Conservation (phyloP, 2,113 vertebrate species). For the Dicrurus megarhynchus region DNA sequence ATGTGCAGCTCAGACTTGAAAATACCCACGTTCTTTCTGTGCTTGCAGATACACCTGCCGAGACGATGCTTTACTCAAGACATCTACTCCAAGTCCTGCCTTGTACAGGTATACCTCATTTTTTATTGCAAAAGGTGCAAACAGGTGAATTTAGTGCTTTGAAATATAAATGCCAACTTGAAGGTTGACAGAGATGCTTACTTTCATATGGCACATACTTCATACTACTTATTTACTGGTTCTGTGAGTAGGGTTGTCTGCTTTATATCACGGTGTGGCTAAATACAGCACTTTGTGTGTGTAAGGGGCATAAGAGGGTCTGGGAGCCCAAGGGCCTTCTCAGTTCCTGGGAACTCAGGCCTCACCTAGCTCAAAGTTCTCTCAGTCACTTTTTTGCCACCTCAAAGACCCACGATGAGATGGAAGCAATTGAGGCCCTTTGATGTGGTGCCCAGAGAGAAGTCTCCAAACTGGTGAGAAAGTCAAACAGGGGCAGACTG, state of each 20-base stretch:
- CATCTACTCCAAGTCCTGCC: not conserved
- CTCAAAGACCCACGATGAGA: accelerated
- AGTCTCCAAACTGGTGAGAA: not conserved
- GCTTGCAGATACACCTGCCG: not conserved
- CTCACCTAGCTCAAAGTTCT: not conserved
- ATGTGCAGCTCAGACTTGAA: not conserved
- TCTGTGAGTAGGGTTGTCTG: not conserved
- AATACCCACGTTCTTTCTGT: accelerated
- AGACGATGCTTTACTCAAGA: not conserved
- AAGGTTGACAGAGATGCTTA: not conserved
- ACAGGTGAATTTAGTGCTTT: not conserved
- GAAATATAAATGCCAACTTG: not conserved
- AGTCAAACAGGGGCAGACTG: not conserved
- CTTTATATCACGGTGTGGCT: not conserved
- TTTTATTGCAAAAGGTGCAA: not conserved
- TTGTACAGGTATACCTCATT: not conserved
- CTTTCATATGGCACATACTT: not conserved
- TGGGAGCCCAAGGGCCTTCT: not conserved
- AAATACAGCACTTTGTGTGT: not conserved
- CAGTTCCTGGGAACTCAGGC: not conserved
- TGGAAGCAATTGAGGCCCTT: not conserved
- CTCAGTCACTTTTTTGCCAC: not conserved
- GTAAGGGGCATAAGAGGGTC: not conserved
- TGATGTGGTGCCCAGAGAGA: not conserved
- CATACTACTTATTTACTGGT: not conserved